Percentiles rank a stretch among this genome's conserved stretches.
phyloP scores from a whole-genome alignment of 2,113 vertebrate species.

The Rhodinocichla rosea region DNA sequence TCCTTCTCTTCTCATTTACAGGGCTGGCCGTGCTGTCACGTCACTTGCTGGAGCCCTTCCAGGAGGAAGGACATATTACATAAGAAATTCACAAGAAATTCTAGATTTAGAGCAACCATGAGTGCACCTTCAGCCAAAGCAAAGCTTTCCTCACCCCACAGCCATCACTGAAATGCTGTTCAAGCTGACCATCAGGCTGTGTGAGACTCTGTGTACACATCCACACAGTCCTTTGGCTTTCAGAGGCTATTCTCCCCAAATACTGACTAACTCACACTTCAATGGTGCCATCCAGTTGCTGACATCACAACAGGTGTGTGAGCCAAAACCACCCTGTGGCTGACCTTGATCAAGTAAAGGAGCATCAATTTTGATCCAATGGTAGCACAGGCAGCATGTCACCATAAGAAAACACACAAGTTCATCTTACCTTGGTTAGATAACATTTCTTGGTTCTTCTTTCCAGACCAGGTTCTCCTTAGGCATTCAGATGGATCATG shows the following conservation, averaged over 20 bases:
- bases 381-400: neutral
- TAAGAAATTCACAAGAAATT: neutral
- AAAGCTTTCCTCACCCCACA: neutral
- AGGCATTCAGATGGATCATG: neutral
- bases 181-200: neutral
- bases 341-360: neutral
- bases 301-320: neutral
- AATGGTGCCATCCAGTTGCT: neutral
- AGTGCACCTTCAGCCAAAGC: neutral
- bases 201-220: neutral
- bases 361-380: neutral
- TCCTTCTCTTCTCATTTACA: conserved; percentile 1
- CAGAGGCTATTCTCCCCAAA: neutral
- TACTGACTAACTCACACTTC: neutral
- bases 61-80: neutral
- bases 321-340: neutral
- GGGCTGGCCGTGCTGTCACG: neutral
- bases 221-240: neutral
- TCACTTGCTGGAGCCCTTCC: conserved; percentile 1
- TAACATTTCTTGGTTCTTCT: neutral
- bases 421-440: neutral
- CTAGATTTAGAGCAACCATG: neutral
- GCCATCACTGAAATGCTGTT: neutral
- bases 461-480: neutral
- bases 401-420: neutral